A percentile compares a stretch with the other conserved stretches of the same genome.
Evolutionary conservation across 2,113 vertebrate genomes (phyloP).

Genomic region (Dendropsophus ebraccatus): DNA sequence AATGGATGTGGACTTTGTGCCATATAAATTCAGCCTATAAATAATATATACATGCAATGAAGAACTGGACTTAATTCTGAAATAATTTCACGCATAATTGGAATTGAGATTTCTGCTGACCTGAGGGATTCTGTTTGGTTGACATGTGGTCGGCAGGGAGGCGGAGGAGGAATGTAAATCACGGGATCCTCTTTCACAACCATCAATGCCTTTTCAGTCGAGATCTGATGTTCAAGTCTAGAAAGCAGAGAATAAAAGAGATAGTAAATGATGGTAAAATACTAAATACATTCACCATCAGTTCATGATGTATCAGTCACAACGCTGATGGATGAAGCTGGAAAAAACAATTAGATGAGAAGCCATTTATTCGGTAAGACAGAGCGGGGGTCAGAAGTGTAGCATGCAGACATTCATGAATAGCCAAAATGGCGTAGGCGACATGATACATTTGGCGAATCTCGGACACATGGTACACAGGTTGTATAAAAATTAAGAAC

Average conservation of each 20-base stretch:
- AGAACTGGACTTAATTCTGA: neutral
- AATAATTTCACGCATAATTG: neutral
- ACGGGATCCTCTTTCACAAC: slow-evolving; percentile 86
- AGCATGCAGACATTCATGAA: too few species aligned
- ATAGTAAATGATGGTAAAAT: neutral
- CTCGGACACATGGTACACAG: too few species aligned
- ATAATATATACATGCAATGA: too few species aligned
- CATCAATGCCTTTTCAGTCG: slow-evolving; percentile 90
- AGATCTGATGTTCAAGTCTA: slow-evolving; percentile 70
- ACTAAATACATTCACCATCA: neutral
- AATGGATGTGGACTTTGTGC: too few species aligned
- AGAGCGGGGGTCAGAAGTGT: too few species aligned
- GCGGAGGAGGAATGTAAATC: slow-evolving; percentile 78
- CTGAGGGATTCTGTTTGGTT: slow-evolving; percentile 91
- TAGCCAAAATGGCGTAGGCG: too few species aligned
- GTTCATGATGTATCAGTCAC: neutral
- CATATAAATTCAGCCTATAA: too few species aligned
- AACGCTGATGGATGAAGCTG: too few species aligned
- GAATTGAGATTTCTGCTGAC: slow-evolving; percentile 70
- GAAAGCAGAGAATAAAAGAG: neutral
- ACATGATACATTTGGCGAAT: too few species aligned
- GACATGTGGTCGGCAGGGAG: slow-evolving; percentile 84
- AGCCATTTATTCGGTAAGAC: too few species aligned
- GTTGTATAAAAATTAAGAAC: too few species aligned
- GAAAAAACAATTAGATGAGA: too few species aligned